Evolutionary conservation across 2,888 invertebrate genomes (phyloP).

Genomic region (Autographa pulchrina): DNA sequence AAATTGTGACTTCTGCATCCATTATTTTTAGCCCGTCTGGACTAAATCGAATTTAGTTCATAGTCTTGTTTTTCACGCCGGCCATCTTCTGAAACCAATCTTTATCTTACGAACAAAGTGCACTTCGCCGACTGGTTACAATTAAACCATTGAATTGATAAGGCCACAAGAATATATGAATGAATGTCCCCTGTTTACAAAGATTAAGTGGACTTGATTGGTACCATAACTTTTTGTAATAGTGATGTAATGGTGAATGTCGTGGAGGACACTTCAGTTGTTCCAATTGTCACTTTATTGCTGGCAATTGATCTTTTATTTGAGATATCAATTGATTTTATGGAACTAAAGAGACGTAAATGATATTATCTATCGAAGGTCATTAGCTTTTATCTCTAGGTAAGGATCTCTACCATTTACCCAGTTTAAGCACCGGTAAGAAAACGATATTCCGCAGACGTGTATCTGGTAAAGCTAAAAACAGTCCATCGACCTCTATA

Average conservation of each 20-base stretch:
- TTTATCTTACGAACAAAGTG: slow-evolving; percentile 35
- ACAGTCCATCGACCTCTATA: slow-evolving; percentile 12
- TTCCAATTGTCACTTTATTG: slow-evolving; percentile 38
- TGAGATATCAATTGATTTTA: slow-evolving; percentile 30
- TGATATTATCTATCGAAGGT: background rate
- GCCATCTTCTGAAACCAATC: slow-evolving; percentile 6
- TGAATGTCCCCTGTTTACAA: slow-evolving; percentile 59
- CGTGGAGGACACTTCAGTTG: slow-evolving; percentile 45
- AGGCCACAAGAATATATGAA: slow-evolving; percentile 66
- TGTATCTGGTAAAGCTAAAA: slow-evolving; percentile 14
- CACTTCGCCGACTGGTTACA: slow-evolving; percentile 38
- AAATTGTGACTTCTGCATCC: background rate
- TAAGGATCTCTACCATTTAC: background rate
- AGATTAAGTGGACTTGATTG: slow-evolving; percentile 49
- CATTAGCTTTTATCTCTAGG: background rate
- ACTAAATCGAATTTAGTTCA: background rate
- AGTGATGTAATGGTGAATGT: slow-evolving; percentile 48
- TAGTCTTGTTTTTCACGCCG: background rate
- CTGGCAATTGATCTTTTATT: slow-evolving; percentile 48
- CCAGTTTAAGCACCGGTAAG: slow-evolving; percentile 5
- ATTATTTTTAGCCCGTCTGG: background rate
- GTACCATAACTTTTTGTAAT: slow-evolving; percentile 32
- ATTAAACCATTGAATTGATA: slow-evolving; percentile 58
- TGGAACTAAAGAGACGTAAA: slow-evolving; percentile 6
- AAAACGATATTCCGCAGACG: background rate